Conservation (phyloP, 2,888 invertebrate genomes). For the Isotomurus palustris region DNA sequence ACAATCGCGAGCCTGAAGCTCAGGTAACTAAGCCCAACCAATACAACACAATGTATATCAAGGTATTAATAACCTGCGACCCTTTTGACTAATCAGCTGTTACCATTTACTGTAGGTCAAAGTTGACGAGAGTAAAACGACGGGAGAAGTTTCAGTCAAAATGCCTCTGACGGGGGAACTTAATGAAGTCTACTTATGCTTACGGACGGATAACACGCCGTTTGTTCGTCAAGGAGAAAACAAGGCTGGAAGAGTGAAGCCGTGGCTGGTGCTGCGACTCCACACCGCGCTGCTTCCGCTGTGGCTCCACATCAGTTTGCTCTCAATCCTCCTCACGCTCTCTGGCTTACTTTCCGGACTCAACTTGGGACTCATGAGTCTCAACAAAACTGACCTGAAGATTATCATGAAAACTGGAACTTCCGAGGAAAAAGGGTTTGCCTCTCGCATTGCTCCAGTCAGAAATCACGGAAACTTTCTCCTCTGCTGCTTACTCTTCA, state of each 20-base stretch:
- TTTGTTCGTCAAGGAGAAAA: constrained; percentile 27
- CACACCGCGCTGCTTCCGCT: constrained; percentile 67
- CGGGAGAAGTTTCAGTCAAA: constrained; percentile 16
- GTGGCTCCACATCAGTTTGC: constrained; percentile 62
- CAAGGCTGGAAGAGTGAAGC: constrained; percentile 16
- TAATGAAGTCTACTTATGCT: constrained; percentile 26
- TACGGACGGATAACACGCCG: not conserved
- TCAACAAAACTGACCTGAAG: constrained; percentile 91
- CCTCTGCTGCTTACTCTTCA: constrained; percentile 68
- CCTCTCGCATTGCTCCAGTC: constrained; percentile 79
- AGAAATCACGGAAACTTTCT: constrained; percentile 91
- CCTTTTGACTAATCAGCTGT: not conserved
- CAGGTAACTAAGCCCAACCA: constrained; percentile 10
- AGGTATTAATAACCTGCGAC: not conserved
- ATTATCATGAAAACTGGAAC: constrained; percentile 91
- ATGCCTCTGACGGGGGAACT: constrained; percentile 28
- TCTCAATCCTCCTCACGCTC: constrained; percentile 65
- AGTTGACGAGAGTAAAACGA: constrained; percentile 1
- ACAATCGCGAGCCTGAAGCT: constrained; percentile 13
- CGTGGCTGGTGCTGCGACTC: constrained; percentile 58
- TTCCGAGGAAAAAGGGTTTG: constrained; percentile 74
- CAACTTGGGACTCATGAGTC: constrained; percentile 94
- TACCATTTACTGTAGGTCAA: constrained; percentile 11
- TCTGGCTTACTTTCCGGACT: constrained; percentile 95
- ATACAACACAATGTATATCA: not conserved